A percentile compares a stretch with the other conserved stretches of the same genome.
These are phyloP conservation scores for Drosophila watanabei DNA, from an alignment of 1,140 invertebrate genomes.

Conservation along the genomic window DNA sequence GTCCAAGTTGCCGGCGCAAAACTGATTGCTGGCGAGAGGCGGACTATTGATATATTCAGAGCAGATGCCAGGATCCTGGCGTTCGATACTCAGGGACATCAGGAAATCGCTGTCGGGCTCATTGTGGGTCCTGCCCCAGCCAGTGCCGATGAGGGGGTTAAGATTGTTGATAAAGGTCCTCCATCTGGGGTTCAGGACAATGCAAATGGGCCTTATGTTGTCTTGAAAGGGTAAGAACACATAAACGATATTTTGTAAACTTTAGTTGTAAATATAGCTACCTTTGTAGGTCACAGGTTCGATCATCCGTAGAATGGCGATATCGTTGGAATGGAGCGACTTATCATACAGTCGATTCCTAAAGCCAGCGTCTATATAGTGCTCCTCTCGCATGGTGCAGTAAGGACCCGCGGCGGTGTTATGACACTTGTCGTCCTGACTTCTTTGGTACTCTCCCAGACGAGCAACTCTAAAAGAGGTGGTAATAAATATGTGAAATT, in stretches of 20 bases:
- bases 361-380: background rate
- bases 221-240: background rate
- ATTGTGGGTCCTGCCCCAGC: conserved; percentile 9
- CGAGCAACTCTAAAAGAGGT: background rate
- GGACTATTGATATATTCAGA: background rate
- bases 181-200: background rate
- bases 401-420: background rate
- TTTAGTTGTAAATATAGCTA: background rate
- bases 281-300: conserved; percentile 8
- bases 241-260: too few relatives aligned
- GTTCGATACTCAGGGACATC: background rate
- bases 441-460: conserved; percentile 22
- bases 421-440: background rate
- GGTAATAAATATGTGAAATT: background rate
- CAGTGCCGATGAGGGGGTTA: background rate
- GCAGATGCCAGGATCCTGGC: background rate
- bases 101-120: background rate
- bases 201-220: conserved; percentile 26
- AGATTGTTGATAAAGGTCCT: conserved; percentile 4
- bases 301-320: conserved; percentile 6
- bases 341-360: background rate
- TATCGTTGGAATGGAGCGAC: background rate
- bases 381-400: conserved; percentile 1
- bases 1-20: conserved; percentile 16
- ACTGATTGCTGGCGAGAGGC: background rate